A percentile compares a stretch with the other conserved stretches of the same genome.
phyloP scores from a whole-genome alignment of 2,113 vertebrate genomes.

The Amia ocellicauda region DNA sequence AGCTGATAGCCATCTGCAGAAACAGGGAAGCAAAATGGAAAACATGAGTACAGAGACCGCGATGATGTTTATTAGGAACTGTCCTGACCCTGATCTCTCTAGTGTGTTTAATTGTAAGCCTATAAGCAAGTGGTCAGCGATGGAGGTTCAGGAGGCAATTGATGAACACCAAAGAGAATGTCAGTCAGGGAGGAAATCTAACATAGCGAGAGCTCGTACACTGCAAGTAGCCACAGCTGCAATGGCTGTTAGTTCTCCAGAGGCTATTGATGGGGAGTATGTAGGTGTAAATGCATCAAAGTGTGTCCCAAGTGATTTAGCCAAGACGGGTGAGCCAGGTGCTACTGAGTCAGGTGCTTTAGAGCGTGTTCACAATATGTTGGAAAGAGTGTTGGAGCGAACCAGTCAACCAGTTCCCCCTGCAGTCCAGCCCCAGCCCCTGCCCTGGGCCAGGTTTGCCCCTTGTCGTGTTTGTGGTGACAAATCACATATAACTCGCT shows the following conservation, averaged over 20 bases:
- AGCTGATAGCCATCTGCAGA: not conserved
- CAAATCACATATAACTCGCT: not conserved
- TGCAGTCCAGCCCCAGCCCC: not conserved
- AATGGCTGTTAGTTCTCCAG: not conserved
- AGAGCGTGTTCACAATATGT: conserved; percentile 10
- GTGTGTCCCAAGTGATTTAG: no score
- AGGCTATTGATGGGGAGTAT: not conserved
- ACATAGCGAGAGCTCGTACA: not conserved
- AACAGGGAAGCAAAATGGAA: conserved; percentile 8
- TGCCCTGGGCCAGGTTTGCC: no score
- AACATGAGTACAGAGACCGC: conserved; percentile 21
- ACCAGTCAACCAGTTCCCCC: not conserved
- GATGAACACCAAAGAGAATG: conserved; percentile 23
- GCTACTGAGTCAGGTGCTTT: not conserved
- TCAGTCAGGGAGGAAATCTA: not conserved
- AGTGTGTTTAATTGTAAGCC: conserved; percentile 17
- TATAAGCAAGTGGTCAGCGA: conserved; percentile 9
- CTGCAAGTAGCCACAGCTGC: not conserved
- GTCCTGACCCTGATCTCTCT: conserved; percentile 9
- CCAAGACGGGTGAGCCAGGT: not conserved
- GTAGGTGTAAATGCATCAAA: not conserved
- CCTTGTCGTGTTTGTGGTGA: conserved; percentile 10
- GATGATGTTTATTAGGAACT: conserved; percentile 29
- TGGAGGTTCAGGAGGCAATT: conserved; percentile 24
- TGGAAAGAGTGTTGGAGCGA: conserved; percentile 3